Evolutionary conservation across 2,113 vertebrate genomes (phyloP), one percentile per base, ranked within the genome.

Genomic region (Oreocharis arfaki): DNA sequence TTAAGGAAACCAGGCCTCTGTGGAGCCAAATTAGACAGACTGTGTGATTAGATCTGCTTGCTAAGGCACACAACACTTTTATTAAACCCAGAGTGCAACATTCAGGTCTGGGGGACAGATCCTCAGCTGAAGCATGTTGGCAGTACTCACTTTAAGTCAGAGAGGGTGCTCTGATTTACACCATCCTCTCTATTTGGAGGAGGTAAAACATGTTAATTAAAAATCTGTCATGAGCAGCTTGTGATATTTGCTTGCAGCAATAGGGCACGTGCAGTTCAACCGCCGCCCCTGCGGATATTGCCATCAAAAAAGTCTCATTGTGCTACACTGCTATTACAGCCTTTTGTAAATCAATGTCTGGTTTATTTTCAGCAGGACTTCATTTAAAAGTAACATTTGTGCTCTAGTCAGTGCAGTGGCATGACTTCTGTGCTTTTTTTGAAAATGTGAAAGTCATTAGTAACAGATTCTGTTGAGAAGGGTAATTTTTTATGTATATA

Each of bases 191-290:
- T 76, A 8, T 78, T 35, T 78, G 61, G 74, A 85, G 77, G 69
- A 90, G 32, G 86, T 49, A 90, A 89, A 75, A 84, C 70, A 84
- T 78, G 73, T 89, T 96, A 96, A 94, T 97, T 94, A 96, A 96
- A 96, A 96, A 92, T 87, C 92, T 94, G 76, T 78, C 84, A 49
- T 50, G 74, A 96, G 76, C 88, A 96, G 88, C 88, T 95, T 96
- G 90, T 93, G 88, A 68, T 95, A 87, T 89, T 96, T 94, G 64
- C 83, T 94, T 90, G 65, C 65, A 93, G 80, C 69, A 83, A 84
- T 27, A 69, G 92, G 50, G 56, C 80, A 57, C 24, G 56, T 81
- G 60, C 7, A 71, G 69, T 92, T 93, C 74, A 91, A 63, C 74
- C 28, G 13, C 70, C 2, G 2, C 81, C 67, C 30, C 28, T 84